Conservation (phyloP, 2,888 invertebrate genomes). For the Unio pictorum region DNA sequence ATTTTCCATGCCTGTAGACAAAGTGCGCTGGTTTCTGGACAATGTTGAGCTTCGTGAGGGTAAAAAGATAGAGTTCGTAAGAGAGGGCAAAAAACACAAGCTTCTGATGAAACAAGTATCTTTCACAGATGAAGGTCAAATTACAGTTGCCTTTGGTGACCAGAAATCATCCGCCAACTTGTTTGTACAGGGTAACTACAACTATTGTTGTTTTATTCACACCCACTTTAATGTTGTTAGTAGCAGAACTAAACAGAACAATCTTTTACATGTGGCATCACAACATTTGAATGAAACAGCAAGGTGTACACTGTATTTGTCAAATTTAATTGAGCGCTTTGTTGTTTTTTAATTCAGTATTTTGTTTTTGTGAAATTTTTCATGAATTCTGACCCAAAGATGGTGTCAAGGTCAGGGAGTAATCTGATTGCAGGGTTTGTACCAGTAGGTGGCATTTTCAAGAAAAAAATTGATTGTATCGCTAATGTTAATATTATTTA, state of each 20-base stretch:
- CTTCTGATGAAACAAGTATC: conserved; percentile 58
- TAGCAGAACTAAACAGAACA: no score
- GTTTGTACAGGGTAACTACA: conserved; percentile 60
- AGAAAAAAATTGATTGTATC: no score
- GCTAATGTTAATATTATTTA: no score
- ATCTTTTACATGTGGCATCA: neutral
- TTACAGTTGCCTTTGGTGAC: conserved; percentile 58
- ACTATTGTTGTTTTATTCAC: neutral
- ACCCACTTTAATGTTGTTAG: no score
- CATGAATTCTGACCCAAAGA: no score
- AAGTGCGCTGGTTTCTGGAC: conserved; percentile 74
- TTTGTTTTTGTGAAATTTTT: no score
- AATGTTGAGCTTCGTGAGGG: conserved; percentile 75
- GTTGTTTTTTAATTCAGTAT: neutral
- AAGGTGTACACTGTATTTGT: neutral
- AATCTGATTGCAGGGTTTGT: no score
- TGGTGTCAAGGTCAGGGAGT: no score
- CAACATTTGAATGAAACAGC: no score
- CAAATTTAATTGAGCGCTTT: neutral
- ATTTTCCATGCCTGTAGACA: conserved; percentile 92
- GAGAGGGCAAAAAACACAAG: conserved; percentile 61
- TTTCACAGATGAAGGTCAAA: conserved; percentile 62
- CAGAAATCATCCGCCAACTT: conserved; percentile 66
- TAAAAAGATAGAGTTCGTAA: conserved; percentile 49
- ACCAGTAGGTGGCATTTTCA: no score